phyloP scores from a whole-genome alignment of 1,140 invertebrate genomes.

The Geopemphigus sp. region DNA sequence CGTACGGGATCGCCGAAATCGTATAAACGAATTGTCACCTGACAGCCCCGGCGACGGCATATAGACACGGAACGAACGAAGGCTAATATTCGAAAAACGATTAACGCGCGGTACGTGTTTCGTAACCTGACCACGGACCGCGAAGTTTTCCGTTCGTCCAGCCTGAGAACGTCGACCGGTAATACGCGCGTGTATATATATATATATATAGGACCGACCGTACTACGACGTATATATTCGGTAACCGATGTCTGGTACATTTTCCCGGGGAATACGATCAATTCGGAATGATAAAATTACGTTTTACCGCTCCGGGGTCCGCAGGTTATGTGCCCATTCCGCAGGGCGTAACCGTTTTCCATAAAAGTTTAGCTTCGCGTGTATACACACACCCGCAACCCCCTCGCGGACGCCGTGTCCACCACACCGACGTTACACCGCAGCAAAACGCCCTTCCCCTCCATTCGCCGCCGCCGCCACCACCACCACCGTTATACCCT shows the following conservation, averaged over 20 bases:
- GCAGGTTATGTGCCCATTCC: constrained; percentile 36
- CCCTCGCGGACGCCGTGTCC: neutral
- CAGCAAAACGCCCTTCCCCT: too few relatives aligned
- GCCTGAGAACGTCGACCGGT: neutral
- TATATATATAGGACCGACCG: neutral
- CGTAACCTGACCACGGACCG: too few relatives aligned
- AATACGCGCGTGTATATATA: neutral
- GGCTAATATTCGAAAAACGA: too few relatives aligned
- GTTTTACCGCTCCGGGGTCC: constrained; percentile 38
- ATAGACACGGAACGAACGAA: too few relatives aligned
- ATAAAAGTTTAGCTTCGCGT: constrained; percentile 35
- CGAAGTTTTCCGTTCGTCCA: too few relatives aligned
- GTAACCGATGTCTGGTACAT: constrained; percentile 29
- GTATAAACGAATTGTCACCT: too few relatives aligned
- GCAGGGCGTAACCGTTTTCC: constrained; percentile 48
- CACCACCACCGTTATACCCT: too few relatives aligned
- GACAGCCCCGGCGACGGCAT: too few relatives aligned
- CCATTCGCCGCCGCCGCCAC: neutral
- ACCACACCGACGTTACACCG: neutral
- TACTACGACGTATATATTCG: too few relatives aligned
- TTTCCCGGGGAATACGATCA: constrained; percentile 45
- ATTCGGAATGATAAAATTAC: constrained; percentile 45
- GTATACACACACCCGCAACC: neutral
- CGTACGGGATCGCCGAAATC: too few relatives aligned
- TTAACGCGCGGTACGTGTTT: too few relatives aligned